Base-by-base conservation (phyloP, 2,797 vertebrate species). In the Phylloscopus collybita region DNA sequence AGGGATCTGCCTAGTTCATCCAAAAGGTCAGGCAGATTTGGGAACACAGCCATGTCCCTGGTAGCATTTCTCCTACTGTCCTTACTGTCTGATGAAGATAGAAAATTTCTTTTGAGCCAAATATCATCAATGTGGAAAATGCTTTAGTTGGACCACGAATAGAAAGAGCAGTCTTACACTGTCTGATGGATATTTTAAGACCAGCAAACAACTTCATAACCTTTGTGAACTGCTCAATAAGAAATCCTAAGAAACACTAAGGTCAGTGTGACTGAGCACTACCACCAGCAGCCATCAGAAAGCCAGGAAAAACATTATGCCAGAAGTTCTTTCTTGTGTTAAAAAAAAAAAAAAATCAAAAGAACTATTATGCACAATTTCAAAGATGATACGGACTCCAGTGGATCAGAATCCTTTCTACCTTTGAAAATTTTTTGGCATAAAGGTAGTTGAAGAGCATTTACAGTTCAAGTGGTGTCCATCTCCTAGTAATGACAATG, bases 1-100 rank as follows among this genome's bases (percentile, higher is more conserved):
- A 93, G 57, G 88, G 92, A 93, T 86, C 86, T 76, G 88, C 86
- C 88, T 88, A 88, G 95, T 84, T 93, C 95, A 86, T 42, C 72
- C 76, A 86, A 79, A 95, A 92, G 90, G 92, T 82, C 95, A 93
- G 73, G 73, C 80, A 90, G 78, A 94, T 59, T 90, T 86, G 88
- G 88, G 92, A 96, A 88, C 12, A 42, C 47, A 53, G 67, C 60
- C 94, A 94, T 25, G 51, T 17, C 90, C 80, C 70, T 76, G 32
- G 70, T 53, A 89, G 86, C 51, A 57, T 19, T 53, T 94, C 36
- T 51, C 88, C 83, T 64, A 71, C 66, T 94, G 60, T 84, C 81
- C 80, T 67, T 61, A 64, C 40, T 87, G 88, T 29, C 29, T 50
- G 72, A 54, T 40, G 76, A 79, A 69, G 53, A 80, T 21, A 96